Evolutionary conservation across 2,797 vertebrate species (phyloP), one percentile per base, ranked within the genome.

Genomic region (Spinus pinus): DNA sequence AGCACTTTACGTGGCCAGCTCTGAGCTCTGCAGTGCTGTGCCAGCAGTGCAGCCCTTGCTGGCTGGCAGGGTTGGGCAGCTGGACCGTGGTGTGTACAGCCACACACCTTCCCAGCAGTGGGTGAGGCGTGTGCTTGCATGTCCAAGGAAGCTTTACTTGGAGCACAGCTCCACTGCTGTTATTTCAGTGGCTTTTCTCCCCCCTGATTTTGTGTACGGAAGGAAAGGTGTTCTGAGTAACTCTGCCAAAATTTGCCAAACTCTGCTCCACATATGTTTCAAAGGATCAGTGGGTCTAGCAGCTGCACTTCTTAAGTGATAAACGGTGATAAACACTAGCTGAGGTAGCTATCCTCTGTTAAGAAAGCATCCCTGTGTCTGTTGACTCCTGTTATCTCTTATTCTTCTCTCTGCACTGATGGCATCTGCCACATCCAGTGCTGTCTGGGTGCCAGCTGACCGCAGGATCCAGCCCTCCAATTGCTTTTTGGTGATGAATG

Each of bases 371-470:
- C 31, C 42, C 57, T 89, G n/a, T 54, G 54, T 53, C 46, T 2
- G 0, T 62, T 85, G 74, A 51, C 70, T 95, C 33, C 51, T 44
- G 49, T 61, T 90, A 46, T 33, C 71, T 62, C 81, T 60, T 83
- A 60, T 14, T 82, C 47, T 93, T 73, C 61, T 75, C 61, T 60
- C 70, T 64, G 72, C 47, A 30, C 71, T 90, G 90, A 39, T 78
- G 91, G 75, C 65, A 93, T 88, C 42, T 95, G 92, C 87, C 83
- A 86, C 66, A 62, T 77, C 35, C 66, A 49, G 56, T 20, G 54
- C 7, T 93, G 86, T 56, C 82, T 84, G n/a, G 6, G 57, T 69
- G 70, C 92, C 78, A 95, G 82, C 39, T 90, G 74, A 58, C 66
- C 0, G 0, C 3, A 4, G 39, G 66, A 83, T 60, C 46, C 47